Evolutionary conservation across 2,888 invertebrate species (phyloP).

Genomic region (Pristionchus maxplancki): DNA sequence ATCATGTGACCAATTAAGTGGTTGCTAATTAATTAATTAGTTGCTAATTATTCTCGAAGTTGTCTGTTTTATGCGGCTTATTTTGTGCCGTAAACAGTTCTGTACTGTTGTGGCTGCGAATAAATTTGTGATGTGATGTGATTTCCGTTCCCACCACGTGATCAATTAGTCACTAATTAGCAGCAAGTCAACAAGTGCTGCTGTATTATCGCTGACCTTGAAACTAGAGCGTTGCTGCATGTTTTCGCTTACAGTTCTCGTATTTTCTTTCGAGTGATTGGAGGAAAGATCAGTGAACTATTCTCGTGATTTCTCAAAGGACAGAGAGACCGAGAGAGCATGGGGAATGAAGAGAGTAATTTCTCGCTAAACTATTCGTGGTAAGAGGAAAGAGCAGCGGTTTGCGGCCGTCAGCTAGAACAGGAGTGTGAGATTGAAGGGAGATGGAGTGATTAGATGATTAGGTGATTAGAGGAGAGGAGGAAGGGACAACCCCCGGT

Average conservation of each 20-base stretch:
- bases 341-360: no score
- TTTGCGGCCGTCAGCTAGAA: neutral
- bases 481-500: conserved; percentile 1
- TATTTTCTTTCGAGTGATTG: neutral
- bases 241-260: neutral
- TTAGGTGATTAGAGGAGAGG: neutral
- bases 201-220: neutral
- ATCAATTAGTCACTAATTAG: no score
- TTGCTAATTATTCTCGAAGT: no score
- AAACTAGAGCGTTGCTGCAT: neutral
- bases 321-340: no score
- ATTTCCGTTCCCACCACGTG: no score
- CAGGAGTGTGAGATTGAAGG: neutral
- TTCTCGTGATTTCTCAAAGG: no score
- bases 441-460: neutral
- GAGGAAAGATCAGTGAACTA: no score
- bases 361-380: neutral
- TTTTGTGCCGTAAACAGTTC: no score
- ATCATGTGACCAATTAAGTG: conserved; percentile 29
- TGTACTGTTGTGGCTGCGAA: no score
- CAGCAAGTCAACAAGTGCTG: neutral
- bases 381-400: neutral
- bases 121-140: no score
- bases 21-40: neutral
- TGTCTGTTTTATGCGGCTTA: no score